Base-by-base conservation (phyloP, 2,888 invertebrate species). In the Silvanus unidentatus region DNA sequence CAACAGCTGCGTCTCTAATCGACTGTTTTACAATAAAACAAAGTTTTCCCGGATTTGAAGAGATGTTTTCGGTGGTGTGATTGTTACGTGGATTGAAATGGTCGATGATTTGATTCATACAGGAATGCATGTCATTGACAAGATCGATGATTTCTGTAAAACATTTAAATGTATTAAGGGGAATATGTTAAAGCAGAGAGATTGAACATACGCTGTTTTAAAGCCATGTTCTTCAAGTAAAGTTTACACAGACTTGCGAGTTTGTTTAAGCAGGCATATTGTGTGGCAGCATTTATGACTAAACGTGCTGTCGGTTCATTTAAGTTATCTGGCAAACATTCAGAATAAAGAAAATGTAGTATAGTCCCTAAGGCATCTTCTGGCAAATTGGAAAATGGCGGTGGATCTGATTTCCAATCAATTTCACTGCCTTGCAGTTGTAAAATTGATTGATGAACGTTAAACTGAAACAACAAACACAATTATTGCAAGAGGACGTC, bases 261-360 rank as follows among this genome's bases (percentile, higher is more conserved):
- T 49, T 75, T 75, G 16, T 68, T 69, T 48, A 83, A 72, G 40
- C 78, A 78, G 2, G 76, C 74, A 58, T 80, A 77, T 9, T 74
- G 73, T 36, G 76, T 73, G 13, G 76, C 70, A 34, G 72, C 70
- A 46, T 70, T 66, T 14, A 81, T 74, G 47, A 82, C 77, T 53
- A 75, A 75, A 43, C 74, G 71, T 15, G 80, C 81, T 5, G 78
- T 76, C 16, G 75, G 73, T 60, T 80, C 80, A 10, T 75, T 75
- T 55, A 83, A 65, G 43, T 76, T 77, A 13, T 74, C 67, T 27
- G 82, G 79, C 56, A 84, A 68, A 54, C 81, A 79, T 62, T 83
- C 81, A 1, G 80, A 75, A 59, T 84, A 84, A 16, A 83, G 66
- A 69, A 77, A 84, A 65, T 82, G 78, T 14, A 84, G 65, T 15